Evolutionary conservation across 1,140 invertebrate species (phyloP).

Genomic region (Drosophila chauvacae): DNA sequence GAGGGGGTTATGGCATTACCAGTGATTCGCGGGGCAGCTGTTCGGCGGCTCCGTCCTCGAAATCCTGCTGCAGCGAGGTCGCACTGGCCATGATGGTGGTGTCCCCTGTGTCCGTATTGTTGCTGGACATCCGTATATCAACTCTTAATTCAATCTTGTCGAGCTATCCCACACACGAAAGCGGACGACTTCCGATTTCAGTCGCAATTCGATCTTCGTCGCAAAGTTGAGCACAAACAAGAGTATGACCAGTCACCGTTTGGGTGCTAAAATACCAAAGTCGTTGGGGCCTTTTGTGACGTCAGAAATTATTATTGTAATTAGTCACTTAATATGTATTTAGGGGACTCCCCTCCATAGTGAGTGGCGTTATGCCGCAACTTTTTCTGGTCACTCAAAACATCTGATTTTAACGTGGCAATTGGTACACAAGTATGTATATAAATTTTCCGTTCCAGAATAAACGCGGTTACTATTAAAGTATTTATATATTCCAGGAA

Average conservation of each 20-base stretch:
- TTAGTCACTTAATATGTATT: not conserved
- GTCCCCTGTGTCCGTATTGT: slow-evolving; percentile 82
- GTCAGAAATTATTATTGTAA: not conserved
- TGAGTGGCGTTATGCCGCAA: not conserved
- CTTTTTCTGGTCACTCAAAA: not conserved
- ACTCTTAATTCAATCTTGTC: slow-evolving; percentile 80
- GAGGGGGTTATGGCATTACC: slow-evolving; percentile 49
- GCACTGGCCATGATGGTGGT: slow-evolving; percentile 68
- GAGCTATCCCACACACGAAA: slow-evolving; percentile 11
- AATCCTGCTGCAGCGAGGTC: slow-evolving; percentile 45
- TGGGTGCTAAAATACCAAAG: not conserved
- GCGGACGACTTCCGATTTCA: slow-evolving; percentile 15
- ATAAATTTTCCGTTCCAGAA: not conserved
- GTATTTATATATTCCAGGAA: not conserved
- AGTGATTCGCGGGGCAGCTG: slow-evolving; percentile 73
- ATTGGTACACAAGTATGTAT: not conserved
- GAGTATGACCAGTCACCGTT: slow-evolving; percentile 1
- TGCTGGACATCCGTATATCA: slow-evolving; percentile 73
- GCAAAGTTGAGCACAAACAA: slow-evolving; percentile 26
- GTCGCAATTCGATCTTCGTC: slow-evolving; percentile 25
- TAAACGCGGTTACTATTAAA: not conserved
- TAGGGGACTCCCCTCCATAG: not conserved
- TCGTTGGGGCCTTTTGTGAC: not conserved
- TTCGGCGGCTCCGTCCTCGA: slow-evolving; percentile 19
- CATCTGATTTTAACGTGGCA: not conserved